Percentiles rank a stretch among this genome's conserved stretches.
Conservation (phyloP, 35 echinoderm and acorn worm species). For the Chiridota heheva region DNA sequence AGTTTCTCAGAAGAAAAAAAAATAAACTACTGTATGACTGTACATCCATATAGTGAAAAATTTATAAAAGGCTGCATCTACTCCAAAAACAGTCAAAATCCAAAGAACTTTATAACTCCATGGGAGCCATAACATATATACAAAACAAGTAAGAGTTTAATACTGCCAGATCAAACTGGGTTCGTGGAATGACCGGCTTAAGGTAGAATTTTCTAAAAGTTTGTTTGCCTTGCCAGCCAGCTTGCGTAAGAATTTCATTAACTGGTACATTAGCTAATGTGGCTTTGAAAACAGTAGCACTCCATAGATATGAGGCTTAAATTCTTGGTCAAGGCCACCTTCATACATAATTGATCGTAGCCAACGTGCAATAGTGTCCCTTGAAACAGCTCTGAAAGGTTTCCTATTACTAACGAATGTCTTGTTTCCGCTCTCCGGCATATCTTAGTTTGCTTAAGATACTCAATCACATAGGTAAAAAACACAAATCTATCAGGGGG, state of each 20-base stretch:
- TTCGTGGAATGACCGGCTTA: too few species aligned
- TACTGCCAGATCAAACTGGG: too few species aligned
- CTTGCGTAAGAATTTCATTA: background rate
- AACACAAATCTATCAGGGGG: background rate
- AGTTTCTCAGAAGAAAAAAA: too few species aligned
- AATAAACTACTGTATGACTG: too few species aligned
- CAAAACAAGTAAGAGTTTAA: too few species aligned
- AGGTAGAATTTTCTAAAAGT: too few species aligned
- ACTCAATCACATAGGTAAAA: background rate
- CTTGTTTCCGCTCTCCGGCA: conserved; percentile 10
- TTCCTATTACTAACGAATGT: conserved; percentile 38
- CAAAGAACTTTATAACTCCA: too few species aligned
- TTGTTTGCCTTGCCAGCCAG: conserved; percentile 23
- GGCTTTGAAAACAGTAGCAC: conserved; percentile 3
- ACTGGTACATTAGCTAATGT: background rate
- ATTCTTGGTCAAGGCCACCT: conserved; percentile 1
- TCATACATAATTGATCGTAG: background rate
- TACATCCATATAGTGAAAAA: too few species aligned
- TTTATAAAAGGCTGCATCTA: too few species aligned
- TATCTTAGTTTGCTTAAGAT: too few species aligned
- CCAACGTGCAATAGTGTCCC: conserved; percentile 45
- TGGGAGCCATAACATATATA: too few species aligned
- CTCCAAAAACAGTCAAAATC: too few species aligned
- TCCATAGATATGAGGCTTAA: conserved; percentile 16
- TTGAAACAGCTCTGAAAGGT: conserved; percentile 6